Evolutionary conservation across 2,888 invertebrate genomes (phyloP), one percentile per base, ranked within the genome.

Genomic region (Protophormia terraenovae): DNA sequence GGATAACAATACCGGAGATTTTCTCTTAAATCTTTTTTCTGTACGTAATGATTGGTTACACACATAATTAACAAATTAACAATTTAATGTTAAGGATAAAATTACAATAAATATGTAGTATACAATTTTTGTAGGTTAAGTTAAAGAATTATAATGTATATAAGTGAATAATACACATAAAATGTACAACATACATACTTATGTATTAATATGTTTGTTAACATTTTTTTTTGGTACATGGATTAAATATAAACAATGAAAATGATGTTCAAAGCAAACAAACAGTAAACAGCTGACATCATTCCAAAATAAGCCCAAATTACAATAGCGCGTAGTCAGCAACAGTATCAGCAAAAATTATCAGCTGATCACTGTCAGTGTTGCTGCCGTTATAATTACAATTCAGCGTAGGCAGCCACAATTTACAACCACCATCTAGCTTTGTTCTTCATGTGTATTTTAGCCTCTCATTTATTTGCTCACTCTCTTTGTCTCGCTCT

Each of bases 1-100:
- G 32, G 89, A 88, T 16, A 86, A 79, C 14, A 47, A 50, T 19
- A 73, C 87, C 3, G 89, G 89, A 3, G 86, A 87, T 38, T 72
- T 87, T 27, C 83, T 89, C 58, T 80, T 89, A 62, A 87, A 89
- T 41, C 76, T 89, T 55, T 87, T 89, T 73, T 86, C 87, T 1
- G 84, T 79, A 71, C 83, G 86, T 45, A 88, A 87, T 66, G 85
- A 73, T 75, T 88, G 87, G 86, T 45, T 88, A 22, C 83, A 87
- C 10, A 62, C 27, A 58, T 75, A 84, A 76, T 22, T 71, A 7
- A 50, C 12, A 55, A 27, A 41, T 1, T 2, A 10, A 24, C 12
- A 50, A 22, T 12, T 50, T 12, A 22, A 50, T 3, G 10, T 6
- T 50, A 50, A 22, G 50, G 10, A 50, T 12, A 50, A 22, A 24